Evolutionary conservation across 2,113 vertebrate species (phyloP).

Genomic region (Plestiodon gilberti): DNA sequence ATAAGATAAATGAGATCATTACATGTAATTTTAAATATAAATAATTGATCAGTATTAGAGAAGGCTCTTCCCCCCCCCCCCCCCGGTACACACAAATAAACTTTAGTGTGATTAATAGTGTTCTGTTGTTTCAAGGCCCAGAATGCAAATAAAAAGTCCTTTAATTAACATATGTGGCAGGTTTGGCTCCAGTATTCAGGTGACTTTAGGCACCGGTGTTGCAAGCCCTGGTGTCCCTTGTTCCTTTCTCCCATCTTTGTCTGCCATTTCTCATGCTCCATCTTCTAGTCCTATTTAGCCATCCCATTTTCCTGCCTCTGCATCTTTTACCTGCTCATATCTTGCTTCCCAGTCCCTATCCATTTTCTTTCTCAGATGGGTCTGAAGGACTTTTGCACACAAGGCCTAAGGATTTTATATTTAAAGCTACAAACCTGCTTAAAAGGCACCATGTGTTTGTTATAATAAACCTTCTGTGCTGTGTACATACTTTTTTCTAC

Average conservation of each 20-base stretch:
- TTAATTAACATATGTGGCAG: slow-evolving; percentile 76
- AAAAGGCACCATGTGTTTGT: slow-evolving; percentile 81
- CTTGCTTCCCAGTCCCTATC: background rate
- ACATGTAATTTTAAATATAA: slow-evolving; percentile 84
- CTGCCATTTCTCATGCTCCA: background rate
- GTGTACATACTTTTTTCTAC: slow-evolving; percentile 40
- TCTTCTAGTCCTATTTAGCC: background rate
- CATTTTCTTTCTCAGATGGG: slow-evolving; percentile 32
- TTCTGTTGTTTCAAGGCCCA: slow-evolving; percentile 87
- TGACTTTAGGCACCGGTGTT: background rate
- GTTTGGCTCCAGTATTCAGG: background rate
- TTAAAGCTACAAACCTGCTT: slow-evolving; percentile 79
- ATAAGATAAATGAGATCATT: slow-evolving; percentile 82
- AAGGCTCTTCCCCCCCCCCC: slow-evolving; percentile 79
- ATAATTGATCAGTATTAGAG: slow-evolving; percentile 90
- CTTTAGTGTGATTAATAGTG: slow-evolving; percentile 92
- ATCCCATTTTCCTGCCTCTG: background rate
- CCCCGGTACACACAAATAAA: slow-evolving; percentile 90
- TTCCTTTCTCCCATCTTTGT: background rate
- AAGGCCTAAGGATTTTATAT: slow-evolving; percentile 82
- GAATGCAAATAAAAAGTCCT: slow-evolving; percentile 84
- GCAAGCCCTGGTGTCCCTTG: background rate
- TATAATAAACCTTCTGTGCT: slow-evolving; percentile 71
- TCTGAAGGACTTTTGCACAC: slow-evolving; percentile 87
- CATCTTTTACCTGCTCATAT: background rate